Conservation (phyloP, 2,113 vertebrate genomes). For the Dicentrarchus labrax region DNA sequence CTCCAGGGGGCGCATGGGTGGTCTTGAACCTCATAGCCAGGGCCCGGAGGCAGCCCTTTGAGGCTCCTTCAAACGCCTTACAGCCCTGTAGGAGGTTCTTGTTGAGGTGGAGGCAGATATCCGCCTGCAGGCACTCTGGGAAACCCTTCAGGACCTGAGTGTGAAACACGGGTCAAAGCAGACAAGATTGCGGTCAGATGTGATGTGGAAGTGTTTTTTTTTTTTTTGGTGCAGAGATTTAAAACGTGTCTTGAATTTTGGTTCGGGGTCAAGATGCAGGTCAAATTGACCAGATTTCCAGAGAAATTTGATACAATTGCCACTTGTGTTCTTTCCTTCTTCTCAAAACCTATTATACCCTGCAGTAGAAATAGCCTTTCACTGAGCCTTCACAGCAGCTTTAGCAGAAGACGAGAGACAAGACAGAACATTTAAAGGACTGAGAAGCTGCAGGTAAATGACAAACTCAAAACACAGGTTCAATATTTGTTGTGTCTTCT, state of each 20-base stretch:
- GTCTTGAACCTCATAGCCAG: slow-evolving; percentile 99
- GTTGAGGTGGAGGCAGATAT: slow-evolving; percentile 98
- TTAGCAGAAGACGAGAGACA: slow-evolving; percentile 30
- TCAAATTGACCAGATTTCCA: slow-evolving; percentile 33
- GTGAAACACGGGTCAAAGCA: slow-evolving; percentile 41
- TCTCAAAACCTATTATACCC: slow-evolving; percentile 71
- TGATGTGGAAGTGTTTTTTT: neutral
- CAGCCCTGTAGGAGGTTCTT: slow-evolving; percentile 94
- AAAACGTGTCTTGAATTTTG: neutral
- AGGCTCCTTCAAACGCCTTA: slow-evolving; percentile 94
- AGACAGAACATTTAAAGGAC: slow-evolving; percentile 54
- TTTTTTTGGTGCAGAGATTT: neutral
- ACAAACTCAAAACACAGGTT: slow-evolving; percentile 25
- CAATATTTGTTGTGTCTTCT: neutral
- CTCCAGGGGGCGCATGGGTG: slow-evolving; percentile 96
- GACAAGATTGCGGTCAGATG: slow-evolving; percentile 18
- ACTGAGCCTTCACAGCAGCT: slow-evolving; percentile 22
- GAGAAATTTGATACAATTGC: slow-evolving; percentile 73
- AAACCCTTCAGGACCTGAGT: slow-evolving; percentile 98
- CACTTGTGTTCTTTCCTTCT: slow-evolving; percentile 81
- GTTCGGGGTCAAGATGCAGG: slow-evolving; percentile 12
- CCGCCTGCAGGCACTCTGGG: slow-evolving; percentile 98
- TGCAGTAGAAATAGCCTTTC: slow-evolving; percentile 33
- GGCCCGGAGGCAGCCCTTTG: slow-evolving; percentile 97
- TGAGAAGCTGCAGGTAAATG: slow-evolving; percentile 28